phyloP scores from a whole-genome alignment of 2,113 vertebrate genomes.

The Actinemys pallida region DNA sequence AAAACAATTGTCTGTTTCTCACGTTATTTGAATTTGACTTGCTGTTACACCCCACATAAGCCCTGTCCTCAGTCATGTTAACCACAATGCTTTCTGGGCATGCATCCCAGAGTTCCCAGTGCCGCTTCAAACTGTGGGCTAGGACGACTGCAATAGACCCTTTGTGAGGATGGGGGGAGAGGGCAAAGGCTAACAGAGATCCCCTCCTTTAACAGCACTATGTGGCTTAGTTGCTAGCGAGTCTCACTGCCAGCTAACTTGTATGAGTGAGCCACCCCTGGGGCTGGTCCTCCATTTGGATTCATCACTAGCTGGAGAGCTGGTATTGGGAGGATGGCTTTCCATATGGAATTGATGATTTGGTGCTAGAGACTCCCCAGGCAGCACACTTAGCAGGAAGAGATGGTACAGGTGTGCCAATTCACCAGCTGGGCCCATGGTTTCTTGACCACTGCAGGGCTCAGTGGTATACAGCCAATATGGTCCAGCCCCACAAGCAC shows the following conservation, averaged over 20 bases:
- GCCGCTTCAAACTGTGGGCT: neutral
- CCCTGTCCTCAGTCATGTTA: neutral
- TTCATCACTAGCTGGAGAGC: neutral
- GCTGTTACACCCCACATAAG: neutral
- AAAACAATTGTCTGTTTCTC: neutral
- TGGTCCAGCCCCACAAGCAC: neutral
- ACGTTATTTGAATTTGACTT: neutral
- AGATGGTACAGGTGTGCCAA: fast-evolving
- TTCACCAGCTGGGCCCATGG: neutral
- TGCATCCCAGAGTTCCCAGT: neutral
- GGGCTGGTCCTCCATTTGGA: neutral
- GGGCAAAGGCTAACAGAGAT: neutral
- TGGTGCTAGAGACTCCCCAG: fast-evolving
- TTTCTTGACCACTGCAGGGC: fast-evolving
- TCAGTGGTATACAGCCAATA: fast-evolving
- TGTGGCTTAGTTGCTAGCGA: neutral
- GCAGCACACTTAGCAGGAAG: fast-evolving
- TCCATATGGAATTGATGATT: neutral
- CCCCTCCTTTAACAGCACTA: neutral
- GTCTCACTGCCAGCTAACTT: neutral
- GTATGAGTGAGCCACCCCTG: neutral
- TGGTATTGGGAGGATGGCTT: neutral
- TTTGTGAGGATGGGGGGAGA: neutral
- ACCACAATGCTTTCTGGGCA: neutral
- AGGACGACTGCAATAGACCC: neutral